phyloP scores from a whole-genome alignment of 2,113 vertebrate species.

The Spea bombifrons region DNA sequence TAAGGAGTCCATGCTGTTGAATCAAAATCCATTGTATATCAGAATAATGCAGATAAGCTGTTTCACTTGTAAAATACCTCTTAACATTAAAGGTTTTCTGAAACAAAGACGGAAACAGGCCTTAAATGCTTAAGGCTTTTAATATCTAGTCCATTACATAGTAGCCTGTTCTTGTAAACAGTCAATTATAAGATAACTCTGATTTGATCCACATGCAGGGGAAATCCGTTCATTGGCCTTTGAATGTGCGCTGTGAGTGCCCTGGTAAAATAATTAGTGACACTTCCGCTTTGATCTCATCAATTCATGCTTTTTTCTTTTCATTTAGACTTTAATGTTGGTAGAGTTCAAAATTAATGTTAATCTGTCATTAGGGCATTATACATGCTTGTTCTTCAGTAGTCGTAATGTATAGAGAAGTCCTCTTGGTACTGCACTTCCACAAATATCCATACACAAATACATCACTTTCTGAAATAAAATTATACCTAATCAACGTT shows the following conservation, averaged over 20 bases:
- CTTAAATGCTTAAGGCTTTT: conserved; percentile 94
- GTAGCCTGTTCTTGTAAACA: conserved; percentile 94
- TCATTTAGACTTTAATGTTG: conserved; percentile 74
- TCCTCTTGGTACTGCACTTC: background rate
- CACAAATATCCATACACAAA: too few relatives aligned
- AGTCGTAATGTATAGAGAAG: background rate
- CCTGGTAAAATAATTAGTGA: conserved; percentile 83
- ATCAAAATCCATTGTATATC: conserved; percentile 67
- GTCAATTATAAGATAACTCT: conserved; percentile 96
- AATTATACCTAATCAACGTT: too few relatives aligned
- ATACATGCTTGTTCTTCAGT: conserved; percentile 58
- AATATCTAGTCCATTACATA: conserved; percentile 98
- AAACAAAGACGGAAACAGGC: conserved; percentile 80
- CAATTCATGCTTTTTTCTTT: conserved; percentile 74
- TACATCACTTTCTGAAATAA: too few relatives aligned
- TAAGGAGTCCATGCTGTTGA: conserved; percentile 73
- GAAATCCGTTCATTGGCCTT: conserved; percentile 75
- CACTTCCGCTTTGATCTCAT: conserved; percentile 83
- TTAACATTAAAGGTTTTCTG: conserved; percentile 74
- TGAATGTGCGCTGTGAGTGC: conserved; percentile 72
- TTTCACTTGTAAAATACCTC: conserved; percentile 91
- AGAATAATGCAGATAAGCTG: conserved; percentile 81
- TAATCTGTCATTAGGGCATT: conserved; percentile 60
- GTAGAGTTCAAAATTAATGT: conserved; percentile 67
- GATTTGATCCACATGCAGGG: conserved; percentile 96